Evolutionary conservation across 30 jellyfish, hydroid and myxozoan species (phyloP).

Genomic region (Sanderia malayensis): DNA sequence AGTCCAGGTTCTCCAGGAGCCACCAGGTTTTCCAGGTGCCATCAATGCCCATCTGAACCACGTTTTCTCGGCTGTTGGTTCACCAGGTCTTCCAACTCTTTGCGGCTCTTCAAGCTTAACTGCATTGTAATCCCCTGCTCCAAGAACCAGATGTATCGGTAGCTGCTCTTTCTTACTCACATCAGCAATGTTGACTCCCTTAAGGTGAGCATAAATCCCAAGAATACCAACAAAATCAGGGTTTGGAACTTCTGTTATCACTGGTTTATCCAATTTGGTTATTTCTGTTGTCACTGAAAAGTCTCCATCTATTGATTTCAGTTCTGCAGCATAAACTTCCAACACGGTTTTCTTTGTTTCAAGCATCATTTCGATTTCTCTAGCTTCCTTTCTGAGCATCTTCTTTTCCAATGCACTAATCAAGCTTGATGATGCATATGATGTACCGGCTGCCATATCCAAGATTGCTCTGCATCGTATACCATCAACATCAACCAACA

Average conservation of each 20-base stretch:
- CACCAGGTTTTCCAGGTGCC: conserved; percentile 63
- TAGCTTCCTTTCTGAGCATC: conserved; percentile 26
- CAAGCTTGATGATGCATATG: conserved; percentile 44
- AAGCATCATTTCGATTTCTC: conserved; percentile 63
- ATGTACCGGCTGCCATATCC: conserved; percentile 23
- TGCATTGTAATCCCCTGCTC: conserved; percentile 25
- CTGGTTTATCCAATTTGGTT: conserved; percentile 37
- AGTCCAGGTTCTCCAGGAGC: conserved; percentile 51
- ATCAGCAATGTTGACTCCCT: conserved; percentile 31
- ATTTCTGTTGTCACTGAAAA: conserved; percentile 24
- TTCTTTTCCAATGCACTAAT: conserved; percentile 10
- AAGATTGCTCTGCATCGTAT: conserved; percentile 38
- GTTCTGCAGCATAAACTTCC: conserved; percentile 13
- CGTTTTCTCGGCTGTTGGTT: conserved; percentile 63
- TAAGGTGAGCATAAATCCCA: conserved; percentile 14
- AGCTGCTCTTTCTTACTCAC: conserved; percentile 23
- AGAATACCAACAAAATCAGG: conserved; percentile 34
- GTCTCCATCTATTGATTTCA: conserved; percentile 9
- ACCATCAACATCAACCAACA: conserved; percentile 49
- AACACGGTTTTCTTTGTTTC: conserved; percentile 9
- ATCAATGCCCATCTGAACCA: conserved; percentile 61
- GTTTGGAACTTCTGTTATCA: conserved; percentile 24
- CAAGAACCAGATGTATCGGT: conserved; percentile 55
- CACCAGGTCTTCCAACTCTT: conserved; percentile 51
- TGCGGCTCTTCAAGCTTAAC: conserved; percentile 37